A percentile compares a stretch with the other conserved stretches of the same genome.
These are phyloP conservation scores for Sycobia sp. DNA, from an alignment of 1,140 invertebrate species.

Conservation along the genomic window DNA sequence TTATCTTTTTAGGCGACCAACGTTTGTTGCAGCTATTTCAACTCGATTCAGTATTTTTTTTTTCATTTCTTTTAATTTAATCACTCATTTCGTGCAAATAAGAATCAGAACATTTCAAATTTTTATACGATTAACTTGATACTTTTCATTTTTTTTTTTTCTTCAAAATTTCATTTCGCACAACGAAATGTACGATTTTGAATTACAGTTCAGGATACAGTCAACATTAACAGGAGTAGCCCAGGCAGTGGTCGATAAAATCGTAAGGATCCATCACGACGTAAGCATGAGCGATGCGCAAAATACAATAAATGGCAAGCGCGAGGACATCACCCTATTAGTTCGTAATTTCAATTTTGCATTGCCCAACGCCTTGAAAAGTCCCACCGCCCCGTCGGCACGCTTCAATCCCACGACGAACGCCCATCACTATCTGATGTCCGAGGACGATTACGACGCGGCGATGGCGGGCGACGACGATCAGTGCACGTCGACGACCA, in stretches of 20 bases:
- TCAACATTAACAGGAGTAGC: slow-evolving; percentile 81
- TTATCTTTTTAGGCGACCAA: no score
- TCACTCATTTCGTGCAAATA: no score
- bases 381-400: slow-evolving; percentile 61
- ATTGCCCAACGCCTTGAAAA: slow-evolving; percentile 68
- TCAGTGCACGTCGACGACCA: neutral
- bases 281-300: slow-evolving; percentile 71
- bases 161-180: no score
- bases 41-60: no score
- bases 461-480: no score
- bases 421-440: slow-evolving; percentile 33
- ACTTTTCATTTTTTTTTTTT: no score
- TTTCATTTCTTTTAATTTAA: neutral
- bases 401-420: slow-evolving; percentile 67
- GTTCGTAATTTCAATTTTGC: slow-evolving; percentile 87
- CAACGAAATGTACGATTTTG: no score
- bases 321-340: slow-evolving; percentile 83
- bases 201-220: slow-evolving; percentile 76
- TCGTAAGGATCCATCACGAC: slow-evolving; percentile 83
- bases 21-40: no score
- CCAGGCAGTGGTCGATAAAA: slow-evolving; percentile 85
- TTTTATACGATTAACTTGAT: no score
- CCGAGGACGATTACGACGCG: slow-evolving; percentile 33
- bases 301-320: slow-evolving; percentile 60
- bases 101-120: no score